Conservation (phyloP, 1,140 invertebrate species). For the Sweltsa coloradensis region DNA sequence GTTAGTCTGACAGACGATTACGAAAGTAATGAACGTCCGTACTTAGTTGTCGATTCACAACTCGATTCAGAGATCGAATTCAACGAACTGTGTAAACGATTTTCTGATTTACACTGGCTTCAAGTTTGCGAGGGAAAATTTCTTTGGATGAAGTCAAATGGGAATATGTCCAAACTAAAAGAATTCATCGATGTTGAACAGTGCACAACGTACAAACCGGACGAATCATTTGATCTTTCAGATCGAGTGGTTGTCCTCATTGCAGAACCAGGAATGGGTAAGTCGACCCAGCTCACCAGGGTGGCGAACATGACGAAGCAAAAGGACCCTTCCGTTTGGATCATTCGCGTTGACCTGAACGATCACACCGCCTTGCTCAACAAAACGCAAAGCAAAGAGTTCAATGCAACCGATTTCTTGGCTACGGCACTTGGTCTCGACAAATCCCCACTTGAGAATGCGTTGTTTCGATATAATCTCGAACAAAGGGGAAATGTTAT, state of each 20-base stretch:
- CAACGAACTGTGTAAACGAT: not conserved
- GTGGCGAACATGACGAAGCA: not conserved
- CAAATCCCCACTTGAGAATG: not conserved
- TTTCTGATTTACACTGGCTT: not conserved
- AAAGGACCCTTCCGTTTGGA: not conserved
- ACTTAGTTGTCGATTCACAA: not conserved
- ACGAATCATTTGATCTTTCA: not conserved
- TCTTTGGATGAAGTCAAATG: constrained; percentile 3
- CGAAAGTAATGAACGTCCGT: not conserved
- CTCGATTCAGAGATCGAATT: not conserved
- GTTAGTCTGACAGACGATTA: not conserved
- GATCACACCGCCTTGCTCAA: constrained; percentile 2
- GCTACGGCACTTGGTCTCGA: not conserved
- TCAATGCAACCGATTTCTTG: not conserved
- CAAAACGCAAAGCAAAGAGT: not conserved
- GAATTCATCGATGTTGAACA: not conserved
- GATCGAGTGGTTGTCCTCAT: not conserved
- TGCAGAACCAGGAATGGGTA: constrained; percentile 10
- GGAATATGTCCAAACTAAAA: not conserved
- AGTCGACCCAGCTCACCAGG: constrained; percentile 2
- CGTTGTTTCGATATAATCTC: not conserved
- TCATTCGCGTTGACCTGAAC: constrained; percentile 6
- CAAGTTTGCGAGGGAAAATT: not conserved
- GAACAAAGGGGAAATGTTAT: not conserved
- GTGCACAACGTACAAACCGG: not conserved